These are phyloP conservation scores for Wasmannia auropunctata DNA, from an alignment of 1,140 invertebrate species.

Conservation along the genomic window DNA sequence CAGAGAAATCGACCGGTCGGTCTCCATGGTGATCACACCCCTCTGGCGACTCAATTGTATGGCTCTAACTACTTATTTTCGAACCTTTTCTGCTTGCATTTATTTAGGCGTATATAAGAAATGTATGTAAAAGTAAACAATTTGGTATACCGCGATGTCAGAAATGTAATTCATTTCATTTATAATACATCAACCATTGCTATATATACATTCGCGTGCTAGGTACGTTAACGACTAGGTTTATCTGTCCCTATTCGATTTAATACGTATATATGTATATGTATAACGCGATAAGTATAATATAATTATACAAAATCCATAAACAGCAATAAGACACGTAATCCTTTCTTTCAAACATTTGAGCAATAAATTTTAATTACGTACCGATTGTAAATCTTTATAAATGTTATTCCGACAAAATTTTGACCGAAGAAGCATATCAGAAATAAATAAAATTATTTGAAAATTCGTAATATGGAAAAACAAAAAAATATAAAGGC, in stretches of 20 bases:
- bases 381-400: neutral
- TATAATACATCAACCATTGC: neutral
- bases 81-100: neutral
- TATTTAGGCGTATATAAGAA: neutral
- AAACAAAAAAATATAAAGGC: too few relatives aligned
- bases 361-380: neutral
- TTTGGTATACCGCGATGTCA: neutral
- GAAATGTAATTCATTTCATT: neutral
- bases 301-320: constrained; percentile 8
- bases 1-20: constrained; percentile 78
- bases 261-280: too few relatives aligned
- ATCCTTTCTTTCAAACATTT: neutral
- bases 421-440: neutral
- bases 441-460: too few relatives aligned
- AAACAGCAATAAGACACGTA: neutral
- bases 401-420: neutral
- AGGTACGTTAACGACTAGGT: neutral
- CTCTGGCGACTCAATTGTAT: constrained; percentile 54
- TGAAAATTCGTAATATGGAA: too few relatives aligned
- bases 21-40: constrained; percentile 75
- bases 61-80: neutral
- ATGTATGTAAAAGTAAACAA: neutral
- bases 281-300: neutral
- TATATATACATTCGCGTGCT: neutral
- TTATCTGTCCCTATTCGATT: neutral